Percentiles rank a stretch among this genome's conserved stretches.
phyloP scores from a whole-genome alignment of 2,797 vertebrate genomes.

The Denticeps clupeoides region DNA sequence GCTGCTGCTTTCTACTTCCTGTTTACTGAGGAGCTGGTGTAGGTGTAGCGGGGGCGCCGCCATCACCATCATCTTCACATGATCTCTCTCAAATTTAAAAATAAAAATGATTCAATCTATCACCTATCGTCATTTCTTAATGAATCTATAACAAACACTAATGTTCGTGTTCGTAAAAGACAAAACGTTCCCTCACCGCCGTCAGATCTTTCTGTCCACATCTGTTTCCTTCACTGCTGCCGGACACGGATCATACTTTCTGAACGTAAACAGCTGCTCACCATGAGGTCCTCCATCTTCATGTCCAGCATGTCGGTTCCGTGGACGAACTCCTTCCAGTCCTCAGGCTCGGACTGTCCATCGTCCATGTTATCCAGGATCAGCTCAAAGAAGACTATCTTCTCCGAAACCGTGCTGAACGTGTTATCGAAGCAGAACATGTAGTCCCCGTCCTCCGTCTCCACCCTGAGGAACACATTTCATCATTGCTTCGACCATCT shows the following conservation, averaged over 20 bases:
- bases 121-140: too few relatives aligned
- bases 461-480: slow-evolving; percentile 68
- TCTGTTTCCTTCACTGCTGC: too few relatives aligned
- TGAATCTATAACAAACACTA: too few relatives aligned
- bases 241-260: not conserved
- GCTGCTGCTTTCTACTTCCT: slow-evolving; percentile 1
- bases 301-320: slow-evolving; percentile 87
- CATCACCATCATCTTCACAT: too few relatives aligned
- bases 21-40: not conserved
- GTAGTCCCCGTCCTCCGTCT: slow-evolving; percentile 90
- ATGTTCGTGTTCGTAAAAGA: too few relatives aligned
- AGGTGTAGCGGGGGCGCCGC: too few relatives aligned
- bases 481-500: too few relatives aligned
- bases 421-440: slow-evolving; percentile 98
- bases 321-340: slow-evolving; percentile 87
- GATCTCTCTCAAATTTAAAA: too few relatives aligned
- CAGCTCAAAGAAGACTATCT: slow-evolving; percentile 95
- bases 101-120: too few relatives aligned
- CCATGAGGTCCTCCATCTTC: slow-evolving; percentile 96
- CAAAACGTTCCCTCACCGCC: too few relatives aligned
- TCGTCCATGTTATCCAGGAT: slow-evolving; percentile 92
- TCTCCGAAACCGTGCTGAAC: slow-evolving; percentile 89
- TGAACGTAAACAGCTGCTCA: slow-evolving; percentile 51
- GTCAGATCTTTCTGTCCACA: too few relatives aligned
- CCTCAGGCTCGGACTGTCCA: slow-evolving; percentile 62